Evolutionary conservation across 2,888 invertebrate species (phyloP), one percentile per base, ranked within the genome.

Genomic region (Lathronympha strigana): DNA sequence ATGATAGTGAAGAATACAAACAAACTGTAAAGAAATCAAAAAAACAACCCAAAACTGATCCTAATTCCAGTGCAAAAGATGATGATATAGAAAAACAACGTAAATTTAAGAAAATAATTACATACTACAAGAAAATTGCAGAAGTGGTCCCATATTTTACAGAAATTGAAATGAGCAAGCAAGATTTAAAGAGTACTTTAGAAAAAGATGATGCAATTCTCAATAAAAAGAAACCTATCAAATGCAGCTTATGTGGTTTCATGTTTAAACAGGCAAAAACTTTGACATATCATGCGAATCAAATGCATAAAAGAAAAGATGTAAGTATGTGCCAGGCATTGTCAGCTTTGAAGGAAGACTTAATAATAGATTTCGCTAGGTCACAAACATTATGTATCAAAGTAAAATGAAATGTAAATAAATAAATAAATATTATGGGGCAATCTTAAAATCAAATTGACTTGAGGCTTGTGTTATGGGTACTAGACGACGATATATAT

Each of bases 131-230:
- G 5, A 21, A 53, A 6, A 36, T 53, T 23, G 21, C 21, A 21
- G 21, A 53, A 6, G n/a, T 36, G 13, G 6, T 36, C n/a, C 21
- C 33, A 21, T 53, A 36, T 53, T 53, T 53, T 15, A 36, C 23
- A 23, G 53, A 53, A 53, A 53, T 36, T 3, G 36, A 53, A 53
- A 36, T 53, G 53, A 36, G n/a, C 15, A 15, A 36, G 15, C 21
- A 53, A 8, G 53, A 23, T 8, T 15, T 53, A 33, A 53, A 36
- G 36, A 36, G 21, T 36, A n/a, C 8, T 13, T 53, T 53, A 21
- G 53, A 53, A 23, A 53, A 36, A 6, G 21, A 53, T n/a, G 53
- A 53, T 15, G 53, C 33, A 9, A 53, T 53, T 23, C 36, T 53
- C 23, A 19, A 53, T 53, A 23, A 53, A 33, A 36, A 21, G n/a